These are phyloP conservation scores for Nemapogon koenigi DNA, from an alignment of 2,888 invertebrate genomes.

Conservation along the genomic window DNA sequence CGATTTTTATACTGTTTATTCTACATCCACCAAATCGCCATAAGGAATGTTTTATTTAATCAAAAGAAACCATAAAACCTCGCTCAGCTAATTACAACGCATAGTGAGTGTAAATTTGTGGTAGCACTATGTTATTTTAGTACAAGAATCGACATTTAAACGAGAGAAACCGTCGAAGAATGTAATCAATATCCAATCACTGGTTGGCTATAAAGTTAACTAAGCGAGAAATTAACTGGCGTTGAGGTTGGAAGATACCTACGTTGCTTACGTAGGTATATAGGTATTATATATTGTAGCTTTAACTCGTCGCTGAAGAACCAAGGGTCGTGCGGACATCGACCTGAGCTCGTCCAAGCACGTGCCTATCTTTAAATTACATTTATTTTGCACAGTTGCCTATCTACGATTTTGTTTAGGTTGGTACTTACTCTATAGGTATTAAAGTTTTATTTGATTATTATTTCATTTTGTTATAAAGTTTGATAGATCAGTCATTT, in stretches of 20 bases:
- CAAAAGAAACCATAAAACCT: constrained; percentile 43
- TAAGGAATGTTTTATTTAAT: constrained; percentile 53
- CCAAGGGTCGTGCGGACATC: too few species aligned
- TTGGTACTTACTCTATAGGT: too few species aligned
- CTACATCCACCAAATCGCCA: background rate
- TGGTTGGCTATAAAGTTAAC: constrained; percentile 54
- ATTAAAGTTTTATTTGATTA: too few species aligned
- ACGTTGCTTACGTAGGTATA: too few species aligned
- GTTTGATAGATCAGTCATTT: too few species aligned
- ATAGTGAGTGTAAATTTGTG: constrained; percentile 58
- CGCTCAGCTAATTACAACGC: constrained; percentile 46
- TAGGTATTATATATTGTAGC: too few species aligned
- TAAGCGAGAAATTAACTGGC: constrained; percentile 59
- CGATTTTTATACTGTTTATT: constrained; percentile 3
- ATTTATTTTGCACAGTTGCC: too few species aligned
- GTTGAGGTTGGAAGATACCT: constrained; percentile 6
- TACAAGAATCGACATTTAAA: constrained; percentile 49
- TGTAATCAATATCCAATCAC: constrained; percentile 65
- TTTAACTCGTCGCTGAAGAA: too few species aligned
- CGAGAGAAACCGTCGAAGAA: constrained; percentile 38
- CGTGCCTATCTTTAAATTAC: too few species aligned
- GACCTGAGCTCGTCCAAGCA: too few species aligned
- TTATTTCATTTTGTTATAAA: too few species aligned
- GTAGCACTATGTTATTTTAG: constrained; percentile 47
- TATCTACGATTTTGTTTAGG: too few species aligned